Base-by-base conservation (phyloP, 2,888 invertebrate species). In the Pristionchus entomophagus region DNA sequence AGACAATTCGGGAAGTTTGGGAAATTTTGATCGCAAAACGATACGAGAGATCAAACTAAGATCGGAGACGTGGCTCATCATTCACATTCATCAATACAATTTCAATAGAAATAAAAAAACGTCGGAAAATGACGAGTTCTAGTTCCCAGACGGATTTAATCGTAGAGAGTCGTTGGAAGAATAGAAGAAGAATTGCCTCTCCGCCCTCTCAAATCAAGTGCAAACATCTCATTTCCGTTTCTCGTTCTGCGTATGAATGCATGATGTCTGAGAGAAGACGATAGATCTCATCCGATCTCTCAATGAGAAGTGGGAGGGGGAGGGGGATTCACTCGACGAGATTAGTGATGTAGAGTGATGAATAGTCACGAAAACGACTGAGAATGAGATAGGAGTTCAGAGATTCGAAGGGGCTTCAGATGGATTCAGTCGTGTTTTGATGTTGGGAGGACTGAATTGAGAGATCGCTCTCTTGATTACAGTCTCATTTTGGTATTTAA, bases 341-440 rank as follows among this genome's bases (percentile, higher is more conserved):
- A 65, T 17, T 14, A 65, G 65, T 35, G 22, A 65, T 65, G 17
- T 17, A 19, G 8, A 65, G 17, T 69, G 73, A 73, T 73, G 73
- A 73, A 73, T 73, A 45, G 73, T 73, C 45, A 73, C 26, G 73
- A 14, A 73, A 73, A n/a, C n/a, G 41, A 41, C 22, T 69, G 32
- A 73, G 56, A 56, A 56, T 56, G 17, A 17, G 26, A 73, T 38
- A 6, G n/a, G 41, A 73, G 73, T 41, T 45, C n/a, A 73, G 10
- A n/a, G 38, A 41, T 73, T 26, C 12, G 2, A 38, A 8, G 41
- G 56, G 56, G 56, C 22, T 17, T 56, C 45, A 6, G 19, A 35
- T 65, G 35, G 22, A 19, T 65, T 35, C 32, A 29, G 17, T 14
- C 17, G 10, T 8, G 4, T n/a, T 56, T 22, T 56, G 53, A n/a